Conservation (phyloP, 2,888 invertebrate genomes). For the Caenorhabditis drosophilae region DNA sequence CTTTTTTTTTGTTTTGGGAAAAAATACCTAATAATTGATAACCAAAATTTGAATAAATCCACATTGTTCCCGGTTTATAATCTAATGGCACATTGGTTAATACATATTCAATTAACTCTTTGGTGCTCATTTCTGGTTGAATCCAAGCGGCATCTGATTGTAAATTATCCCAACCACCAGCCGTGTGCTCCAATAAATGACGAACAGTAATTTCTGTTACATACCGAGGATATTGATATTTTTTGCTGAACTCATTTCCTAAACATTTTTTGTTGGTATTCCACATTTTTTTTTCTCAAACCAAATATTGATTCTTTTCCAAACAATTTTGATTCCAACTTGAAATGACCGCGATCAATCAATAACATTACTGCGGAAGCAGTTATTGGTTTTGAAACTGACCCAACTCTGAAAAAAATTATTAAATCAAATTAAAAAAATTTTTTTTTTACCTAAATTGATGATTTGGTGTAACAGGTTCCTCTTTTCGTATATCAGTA, state of each 20-base stretch:
- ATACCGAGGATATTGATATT: constrained; percentile 57
- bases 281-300: neutral
- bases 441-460: constrained; percentile 50
- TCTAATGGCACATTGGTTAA: constrained; percentile 54
- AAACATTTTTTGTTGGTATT: constrained; percentile 4
- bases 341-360: constrained; percentile 58
- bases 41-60: constrained; percentile 69
- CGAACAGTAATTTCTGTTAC: constrained; percentile 64
- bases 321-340: constrained; percentile 61
- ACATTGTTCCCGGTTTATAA: constrained; percentile 56
- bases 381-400: constrained; percentile 67
- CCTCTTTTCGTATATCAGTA: constrained; percentile 59
- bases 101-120: constrained; percentile 54
- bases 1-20: neutral
- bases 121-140: constrained; percentile 58
- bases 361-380: constrained; percentile 64
- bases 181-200: constrained; percentile 64
- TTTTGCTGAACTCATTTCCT: constrained; percentile 57
- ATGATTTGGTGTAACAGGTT: constrained; percentile 63
- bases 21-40: constrained; percentile 62
- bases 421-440: neutral
- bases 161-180: constrained; percentile 67
- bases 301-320: constrained; percentile 59
- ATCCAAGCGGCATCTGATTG: constrained; percentile 67
- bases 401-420: constrained; percentile 54